Evolutionary conservation across 2,797 vertebrate species (phyloP), one percentile per base, ranked within the genome.

Genomic region (Cynodonichthys magdalenae): DNA sequence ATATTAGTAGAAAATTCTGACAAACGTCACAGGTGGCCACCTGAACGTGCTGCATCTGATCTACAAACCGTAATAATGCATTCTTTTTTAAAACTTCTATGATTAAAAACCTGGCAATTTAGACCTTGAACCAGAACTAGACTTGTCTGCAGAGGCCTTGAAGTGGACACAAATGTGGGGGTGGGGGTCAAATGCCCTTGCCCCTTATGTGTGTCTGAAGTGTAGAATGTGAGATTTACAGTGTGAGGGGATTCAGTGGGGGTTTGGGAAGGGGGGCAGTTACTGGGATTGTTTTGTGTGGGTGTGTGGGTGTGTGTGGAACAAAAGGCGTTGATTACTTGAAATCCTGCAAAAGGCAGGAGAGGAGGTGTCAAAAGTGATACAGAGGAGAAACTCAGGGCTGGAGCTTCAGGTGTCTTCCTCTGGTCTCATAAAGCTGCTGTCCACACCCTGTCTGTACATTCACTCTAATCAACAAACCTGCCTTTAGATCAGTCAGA

Each of bases 271-370:
- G 63, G 78, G 71, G 60, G 60, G 63, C 52, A 64, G 75, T 72
- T 9, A 27, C 63, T 63, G 79, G 71, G 83, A 86, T 80, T 77
- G 80, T 82, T 86, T 81, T 88, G 86, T 66, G 51, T n/a, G n/a
- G n/a, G n/a, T 86, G 76, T 68, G 75, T 87, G 79, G 88, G 86
- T 66, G 53, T 86, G 76, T 68, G 75, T 87, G 79, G 86, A 91
- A 93, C 91, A 93, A 93, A 95, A 94, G 93, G 73, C 84, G 90
- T 93, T 94, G 93, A 94, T 94, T 89, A 94, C 90, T 90, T 3
- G 92, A 94, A 94, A 87, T 81, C 86, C 87, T 89, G 87, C 91
- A 93, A 92, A 91, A 93, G 90, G 91, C 82, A 75, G 73, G 59
- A 82, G 85, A 71, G 71, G 83, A 93, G 91, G 93, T 92, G 93